Base-by-base conservation (phyloP, 1,140 invertebrate species). In the Heliconius melpomene region DNA sequence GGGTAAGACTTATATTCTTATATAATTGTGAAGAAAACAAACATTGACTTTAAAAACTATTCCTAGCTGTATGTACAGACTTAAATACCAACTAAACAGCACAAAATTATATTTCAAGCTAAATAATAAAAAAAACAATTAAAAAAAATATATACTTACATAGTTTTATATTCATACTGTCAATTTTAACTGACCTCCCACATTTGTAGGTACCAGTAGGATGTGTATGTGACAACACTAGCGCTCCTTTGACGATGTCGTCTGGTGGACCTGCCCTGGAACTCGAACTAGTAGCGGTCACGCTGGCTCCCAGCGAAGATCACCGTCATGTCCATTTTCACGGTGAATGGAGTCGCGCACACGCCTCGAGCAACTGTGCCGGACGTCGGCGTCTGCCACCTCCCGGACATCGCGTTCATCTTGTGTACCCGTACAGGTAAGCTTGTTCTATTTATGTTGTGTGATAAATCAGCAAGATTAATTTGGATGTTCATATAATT, bases 191-290 rank as follows among this genome's bases (percentile, higher is more conserved):
- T 60, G n/a, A 60, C 16, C 2, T 36, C 13, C 2, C 29, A 71
- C 32, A 57, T 11, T 38, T 66, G 36, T 81, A 94, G 85, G 95
- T 96, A 74, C 95, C 95, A 8, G 93, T 96, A 84, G 96, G 95
- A 52, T 97, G 96, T 89, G 91, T 97, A 18, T 97, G 97, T 88
- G 96, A 97, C 90, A 97, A 97, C 85, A 83, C 85, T 5, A 91
- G 86, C 38, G 84, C 89, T 13, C 90, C 89, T 29, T 81, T 90
- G 77, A 77, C 76, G 26, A n/a, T 91, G 52, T 74, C 72, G 36
- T 84, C 85, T 16, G 85, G 87, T 23, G 89, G 89, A 5, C 83
- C 85, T 5, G 85, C 88, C n/a, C 81, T 92, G 32, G 92, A 92
- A 81, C 85, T 93, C 60, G 88, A 96, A 95, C 82, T 95, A 94